Percentiles rank a stretch among this genome's conserved stretches.
These are phyloP conservation scores for Goniozus legneri DNA, from an alignment of 1,140 invertebrate genomes.

Conservation along the genomic window DNA sequence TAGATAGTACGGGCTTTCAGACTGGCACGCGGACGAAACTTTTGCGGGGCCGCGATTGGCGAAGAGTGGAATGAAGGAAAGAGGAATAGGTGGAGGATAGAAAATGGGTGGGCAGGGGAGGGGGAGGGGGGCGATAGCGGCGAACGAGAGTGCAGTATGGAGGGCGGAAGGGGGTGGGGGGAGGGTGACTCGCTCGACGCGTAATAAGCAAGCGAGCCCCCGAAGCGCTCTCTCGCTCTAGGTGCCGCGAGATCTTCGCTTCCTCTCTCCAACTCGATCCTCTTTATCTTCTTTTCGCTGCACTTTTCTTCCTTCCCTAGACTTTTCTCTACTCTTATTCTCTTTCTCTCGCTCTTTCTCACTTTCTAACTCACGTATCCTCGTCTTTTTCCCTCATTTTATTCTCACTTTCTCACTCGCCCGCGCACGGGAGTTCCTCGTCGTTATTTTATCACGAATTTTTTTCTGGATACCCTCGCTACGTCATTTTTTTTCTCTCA, in stretches of 20 bases:
- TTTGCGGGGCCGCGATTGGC: constrained; percentile 2
- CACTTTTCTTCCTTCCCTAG: constrained; percentile 3
- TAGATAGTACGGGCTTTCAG: too few relatives aligned
- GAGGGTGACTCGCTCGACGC: constrained; percentile 23
- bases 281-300: constrained; percentile 9
- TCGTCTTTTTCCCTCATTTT: constrained; percentile 3
- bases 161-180: constrained; percentile 1
- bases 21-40: constrained; percentile 9
- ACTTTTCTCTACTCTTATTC: constrained; percentile 3
- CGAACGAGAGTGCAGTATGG: neutral
- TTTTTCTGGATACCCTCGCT: too few relatives aligned
- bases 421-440: too few relatives aligned
- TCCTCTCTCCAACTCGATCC: too few relatives aligned
- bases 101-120: neutral
- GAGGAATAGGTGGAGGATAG: neutral
- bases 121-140: constrained; percentile 1
- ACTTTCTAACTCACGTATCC: neutral
- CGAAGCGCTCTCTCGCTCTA: constrained; percentile 22
- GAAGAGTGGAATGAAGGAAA: neutral
- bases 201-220: constrained; percentile 28
- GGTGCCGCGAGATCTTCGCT: constrained; percentile 25
- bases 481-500: too few relatives aligned
- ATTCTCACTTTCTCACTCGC: neutral
- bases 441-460: too few relatives aligned
- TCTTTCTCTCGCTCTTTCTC: neutral